Base-by-base conservation (phyloP, 2,113 vertebrate genomes). In the Pleuronectes platessa region DNA sequence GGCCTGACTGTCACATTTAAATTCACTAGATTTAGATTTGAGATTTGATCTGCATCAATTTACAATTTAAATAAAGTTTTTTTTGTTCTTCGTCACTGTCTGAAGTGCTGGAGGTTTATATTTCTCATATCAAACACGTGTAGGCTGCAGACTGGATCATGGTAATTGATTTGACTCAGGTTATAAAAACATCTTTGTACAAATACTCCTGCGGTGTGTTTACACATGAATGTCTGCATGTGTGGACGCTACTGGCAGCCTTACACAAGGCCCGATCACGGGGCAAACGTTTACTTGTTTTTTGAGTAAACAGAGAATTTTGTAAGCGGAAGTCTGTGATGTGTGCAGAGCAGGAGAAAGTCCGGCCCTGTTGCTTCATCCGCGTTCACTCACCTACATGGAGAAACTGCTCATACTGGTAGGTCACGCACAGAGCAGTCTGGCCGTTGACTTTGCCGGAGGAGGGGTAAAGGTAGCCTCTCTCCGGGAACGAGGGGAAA, bases 401-500 rank as follows among this genome's bases (percentile, higher is more conserved):
- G 74, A 87, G 78, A 78, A 96, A 95, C 87, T 97, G 95, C 10
- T 89, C 75, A 11, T 96, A 97, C 62, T 73, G 91, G 89, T 96
- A 96, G 61, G 96, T 97, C 78, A 96, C 61, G 47, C 97, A 98
- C 67, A 97, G 89, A 74, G 94, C 94, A 0, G 89, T 95, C 88
- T 98, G 97, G 49, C 96, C 96, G 0, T 95, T 93, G 71, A 81
- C 74, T 90, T 91, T 94, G 24, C 96, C 97, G 13, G 93, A 93
- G 49, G 88, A 68, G 21, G 97, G 97, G 88, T 97, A 98, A 20
- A 78, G 76, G 74, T 96, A 98, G 71, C 94, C 96, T 24, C 89
- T 92, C 89, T 96, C 93, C 13, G 95, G 95, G 83, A 90, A 68
- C 2, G 96, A 96, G 45, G 97, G 96, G 89, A 99, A 99, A 76